Evolutionary conservation across 1,140 invertebrate species (phyloP).

Genomic region (Neodiprion lecontei): DNA sequence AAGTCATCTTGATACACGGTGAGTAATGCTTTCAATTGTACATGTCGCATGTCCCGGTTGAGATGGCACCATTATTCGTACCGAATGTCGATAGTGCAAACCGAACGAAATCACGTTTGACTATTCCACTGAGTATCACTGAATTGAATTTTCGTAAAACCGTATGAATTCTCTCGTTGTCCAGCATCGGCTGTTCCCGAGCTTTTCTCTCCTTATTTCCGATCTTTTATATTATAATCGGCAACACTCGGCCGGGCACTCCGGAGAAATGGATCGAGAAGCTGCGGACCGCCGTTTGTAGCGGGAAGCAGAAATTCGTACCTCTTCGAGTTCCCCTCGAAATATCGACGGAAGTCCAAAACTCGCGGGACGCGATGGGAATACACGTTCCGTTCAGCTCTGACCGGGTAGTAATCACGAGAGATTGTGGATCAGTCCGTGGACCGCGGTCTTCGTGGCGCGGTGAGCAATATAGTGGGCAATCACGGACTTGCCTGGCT

Average conservation of each 20-base stretch:
- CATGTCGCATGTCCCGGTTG: background rate
- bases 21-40: background rate
- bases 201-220: background rate
- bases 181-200: too few species aligned
- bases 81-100: background rate
- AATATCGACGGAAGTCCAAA: background rate
- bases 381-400: background rate
- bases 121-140: background rate
- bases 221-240: too few species aligned
- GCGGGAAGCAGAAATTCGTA: too few species aligned
- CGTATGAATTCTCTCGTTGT: background rate
- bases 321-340: background rate
- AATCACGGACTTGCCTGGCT: background rate
- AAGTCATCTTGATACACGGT: background rate
- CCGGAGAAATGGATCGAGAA: too few species aligned
- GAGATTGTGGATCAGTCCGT: background rate
- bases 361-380: background rate
- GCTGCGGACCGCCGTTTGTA: too few species aligned
- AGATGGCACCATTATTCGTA: too few species aligned
- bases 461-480: conserved; percentile 1
- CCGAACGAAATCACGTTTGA: background rate
- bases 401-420: background rate
- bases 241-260: too few species aligned
- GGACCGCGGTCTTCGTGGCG: background rate
- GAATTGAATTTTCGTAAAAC: background rate